Evolutionary conservation across 2,888 invertebrate genomes (phyloP), one percentile per base, ranked within the genome.

Genomic region (Mactromeris polynyma): DNA sequence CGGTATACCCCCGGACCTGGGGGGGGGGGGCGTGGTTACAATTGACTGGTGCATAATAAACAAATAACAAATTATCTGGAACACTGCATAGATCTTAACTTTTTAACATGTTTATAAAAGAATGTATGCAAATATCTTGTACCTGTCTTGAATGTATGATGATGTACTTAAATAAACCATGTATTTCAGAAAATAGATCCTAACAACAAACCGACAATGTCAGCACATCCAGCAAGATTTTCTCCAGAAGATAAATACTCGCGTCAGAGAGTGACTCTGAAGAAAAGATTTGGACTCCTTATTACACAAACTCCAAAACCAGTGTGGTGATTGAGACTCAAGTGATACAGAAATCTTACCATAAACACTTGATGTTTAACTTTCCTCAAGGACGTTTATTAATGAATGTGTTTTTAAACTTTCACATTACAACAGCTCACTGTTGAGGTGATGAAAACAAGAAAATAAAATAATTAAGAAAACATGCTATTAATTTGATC

Each of bases 211-310:
- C 98, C 98, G 0, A 99, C 99, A 0, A 95, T 98, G 85, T 98
- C 98, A 0, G 99, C 99, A 6, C 99, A 99, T 97, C 99, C 98
- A 95, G 99, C 99, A 88, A 98, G 99, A 79, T 99, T 99, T 97
- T 99, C 99, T 0, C 99, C 99, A 0, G 99, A 99, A 97, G 99
- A 99, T 96, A 98, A 98, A 96, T 99, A 98, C 97, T 99, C 99
- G 0, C 97, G 98, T 92, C 98, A 99, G 94, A 97, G 99, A 94
- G 98, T 99, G 91, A 98, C 98, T 17, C 98, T 99, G 91, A 99
- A 99, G 97, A 98, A 98, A 96, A 97, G 99, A 95, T 99, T 98
- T 97, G 98, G 98, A 36, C 97, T 99, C 31, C 97, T 99, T 36
- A 97, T 98, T 14, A 99, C 98, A 19, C 99, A 99, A 96, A 98